These are phyloP conservation scores for Catostylus mosaicus DNA, from an alignment of 30 jellyfish, hydroid and myxozoan genomes.

Conservation along the genomic window DNA sequence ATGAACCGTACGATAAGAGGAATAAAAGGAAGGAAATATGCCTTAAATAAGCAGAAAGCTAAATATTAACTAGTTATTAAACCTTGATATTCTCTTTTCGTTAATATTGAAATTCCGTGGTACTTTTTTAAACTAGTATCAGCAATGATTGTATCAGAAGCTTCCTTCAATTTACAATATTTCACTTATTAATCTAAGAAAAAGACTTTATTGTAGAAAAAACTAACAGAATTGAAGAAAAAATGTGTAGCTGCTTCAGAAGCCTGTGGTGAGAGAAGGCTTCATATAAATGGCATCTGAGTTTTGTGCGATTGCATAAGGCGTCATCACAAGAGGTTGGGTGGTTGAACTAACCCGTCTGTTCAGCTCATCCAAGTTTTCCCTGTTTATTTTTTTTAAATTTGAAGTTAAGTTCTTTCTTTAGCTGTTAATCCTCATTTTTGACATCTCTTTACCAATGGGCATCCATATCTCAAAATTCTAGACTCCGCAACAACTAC, in stretches of 20 bases:
- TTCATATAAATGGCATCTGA: background rate
- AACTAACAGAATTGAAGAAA: background rate
- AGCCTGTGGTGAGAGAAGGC: background rate
- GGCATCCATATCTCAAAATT: too few relatives aligned
- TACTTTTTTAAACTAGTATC: background rate
- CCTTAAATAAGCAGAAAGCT: background rate
- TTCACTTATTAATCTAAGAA: background rate
- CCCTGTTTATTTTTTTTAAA: too few relatives aligned
- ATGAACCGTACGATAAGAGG: background rate
- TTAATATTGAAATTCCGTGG: too few relatives aligned
- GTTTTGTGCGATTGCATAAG: background rate
- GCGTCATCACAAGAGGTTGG: background rate
- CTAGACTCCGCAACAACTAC: too few relatives aligned
- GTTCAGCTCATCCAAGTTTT: background rate
- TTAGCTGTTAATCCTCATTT: too few relatives aligned
- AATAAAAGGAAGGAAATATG: background rate
- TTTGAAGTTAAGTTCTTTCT: too few relatives aligned
- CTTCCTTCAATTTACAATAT: background rate
- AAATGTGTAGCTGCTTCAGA: background rate
- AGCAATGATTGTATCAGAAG: background rate
- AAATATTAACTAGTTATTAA: background rate
- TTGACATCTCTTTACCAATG: too few relatives aligned
- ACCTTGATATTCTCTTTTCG: background rate
- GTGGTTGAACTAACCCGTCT: background rate
- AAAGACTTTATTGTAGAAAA: background rate